phyloP scores from a whole-genome alignment of 2,888 invertebrate species.

The Cacoxenus indagator region DNA sequence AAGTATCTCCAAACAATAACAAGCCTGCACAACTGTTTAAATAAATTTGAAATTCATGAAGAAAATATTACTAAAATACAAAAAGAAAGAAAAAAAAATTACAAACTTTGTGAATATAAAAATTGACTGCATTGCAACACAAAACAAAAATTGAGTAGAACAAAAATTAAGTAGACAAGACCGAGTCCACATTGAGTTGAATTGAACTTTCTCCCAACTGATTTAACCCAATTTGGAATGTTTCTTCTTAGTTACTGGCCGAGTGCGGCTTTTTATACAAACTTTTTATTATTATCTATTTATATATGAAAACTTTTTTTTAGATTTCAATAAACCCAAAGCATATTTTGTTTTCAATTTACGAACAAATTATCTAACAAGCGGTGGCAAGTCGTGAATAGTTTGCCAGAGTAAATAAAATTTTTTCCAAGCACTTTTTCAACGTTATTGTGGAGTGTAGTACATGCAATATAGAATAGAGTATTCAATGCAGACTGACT shows the following conservation, averaged over 20 bases:
- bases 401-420: neutral
- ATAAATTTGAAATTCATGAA: neutral
- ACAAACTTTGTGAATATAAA: neutral
- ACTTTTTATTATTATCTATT: too few relatives aligned
- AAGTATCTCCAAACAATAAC: too few relatives aligned
- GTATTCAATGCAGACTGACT: neutral
- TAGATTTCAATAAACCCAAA: conserved; percentile 32
- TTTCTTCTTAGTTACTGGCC: conserved; percentile 1
- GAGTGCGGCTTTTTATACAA: neutral
- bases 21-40: neutral
- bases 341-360: conserved; percentile 50
- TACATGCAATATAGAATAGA: neutral
- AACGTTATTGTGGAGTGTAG: neutral
- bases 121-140: neutral
- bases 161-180: neutral
- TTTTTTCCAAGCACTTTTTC: neutral
- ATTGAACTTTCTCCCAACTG: conserved; percentile 23
- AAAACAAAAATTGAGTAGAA: neutral
- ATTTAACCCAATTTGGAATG: conserved; percentile 32
- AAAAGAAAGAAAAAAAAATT: too few relatives aligned
- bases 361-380: conserved; percentile 24
- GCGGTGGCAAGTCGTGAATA: neutral
- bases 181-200: neutral
- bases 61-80: neutral
- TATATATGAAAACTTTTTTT: too few relatives aligned